Evolutionary conservation across 2,113 vertebrate species (phyloP).

Genomic region (Pandion haliaetus): DNA sequence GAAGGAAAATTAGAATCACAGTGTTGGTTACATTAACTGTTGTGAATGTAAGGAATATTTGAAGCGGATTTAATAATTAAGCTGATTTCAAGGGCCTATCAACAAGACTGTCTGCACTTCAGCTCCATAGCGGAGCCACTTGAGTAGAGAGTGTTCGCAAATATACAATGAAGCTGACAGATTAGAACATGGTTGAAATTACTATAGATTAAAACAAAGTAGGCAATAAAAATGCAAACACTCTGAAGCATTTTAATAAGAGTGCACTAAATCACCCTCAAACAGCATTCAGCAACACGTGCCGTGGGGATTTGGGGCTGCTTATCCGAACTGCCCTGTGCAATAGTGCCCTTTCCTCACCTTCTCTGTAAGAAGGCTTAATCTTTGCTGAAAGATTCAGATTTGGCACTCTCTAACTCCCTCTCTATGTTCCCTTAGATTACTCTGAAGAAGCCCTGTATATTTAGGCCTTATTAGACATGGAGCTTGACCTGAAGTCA

Average conservation of each 20-base stretch:
- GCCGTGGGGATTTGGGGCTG: background rate
- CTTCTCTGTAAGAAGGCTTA: background rate
- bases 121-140: background rate
- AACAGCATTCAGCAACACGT: background rate
- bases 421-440: background rate
- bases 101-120: slow-evolving; percentile 1
- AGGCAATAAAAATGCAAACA: slow-evolving; percentile 18
- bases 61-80: slow-evolving; percentile 58
- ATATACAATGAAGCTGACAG: background rate
- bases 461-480: background rate
- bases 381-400: background rate
- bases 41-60: background rate
- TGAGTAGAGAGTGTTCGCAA: background rate
- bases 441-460: background rate
- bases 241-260: slow-evolving; percentile 9
- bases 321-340: background rate
- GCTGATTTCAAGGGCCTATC: slow-evolving; percentile 27
- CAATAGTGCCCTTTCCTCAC: background rate
- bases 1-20: background rate
- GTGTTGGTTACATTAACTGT: background rate
- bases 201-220: slow-evolving; percentile 22
- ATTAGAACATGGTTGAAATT: slow-evolving; percentile 17
- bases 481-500: background rate
- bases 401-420: background rate
- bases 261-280: background rate